Evolutionary conservation across 2,888 invertebrate species (phyloP).

Genomic region (Xanthia icteritia): DNA sequence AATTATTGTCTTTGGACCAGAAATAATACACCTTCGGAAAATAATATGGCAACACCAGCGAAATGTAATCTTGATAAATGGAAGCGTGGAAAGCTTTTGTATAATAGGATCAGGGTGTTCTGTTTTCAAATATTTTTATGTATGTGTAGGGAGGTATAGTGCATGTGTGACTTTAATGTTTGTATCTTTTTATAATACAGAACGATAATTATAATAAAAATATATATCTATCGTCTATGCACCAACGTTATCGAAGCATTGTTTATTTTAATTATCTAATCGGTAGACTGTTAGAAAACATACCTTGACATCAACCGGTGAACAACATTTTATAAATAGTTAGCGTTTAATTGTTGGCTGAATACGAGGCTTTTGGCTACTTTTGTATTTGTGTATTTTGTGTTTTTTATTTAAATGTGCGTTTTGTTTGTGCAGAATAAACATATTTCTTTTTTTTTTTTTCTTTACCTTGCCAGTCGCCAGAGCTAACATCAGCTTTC

Average conservation of each 20-base stretch:
- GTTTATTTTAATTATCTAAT: background rate
- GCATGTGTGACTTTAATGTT: background rate
- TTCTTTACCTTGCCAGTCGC: no score
- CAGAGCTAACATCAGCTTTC: background rate
- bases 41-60: constrained; percentile 80
- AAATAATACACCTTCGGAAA: constrained; percentile 87
- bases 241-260: background rate
- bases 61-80: constrained; percentile 80
- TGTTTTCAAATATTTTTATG: constrained; percentile 46
- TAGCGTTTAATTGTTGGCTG: no score
- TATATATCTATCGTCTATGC: background rate
- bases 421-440: no score
- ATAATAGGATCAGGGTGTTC: constrained; percentile 43
- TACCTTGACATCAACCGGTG: no score
- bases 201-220: background rate
- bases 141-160: background rate
- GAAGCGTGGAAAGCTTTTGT: constrained; percentile 65
- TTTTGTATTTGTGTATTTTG: no score
- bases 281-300: background rate
- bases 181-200: background rate
- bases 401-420: no score
- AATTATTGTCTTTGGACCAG: constrained; percentile 89
- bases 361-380: no score
- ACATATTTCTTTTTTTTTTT: no score
- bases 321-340: no score